Evolutionary conservation across 2,797 vertebrate genomes (phyloP), one percentile per base, ranked within the genome.

Genomic region (Chaunax sp.): DNA sequence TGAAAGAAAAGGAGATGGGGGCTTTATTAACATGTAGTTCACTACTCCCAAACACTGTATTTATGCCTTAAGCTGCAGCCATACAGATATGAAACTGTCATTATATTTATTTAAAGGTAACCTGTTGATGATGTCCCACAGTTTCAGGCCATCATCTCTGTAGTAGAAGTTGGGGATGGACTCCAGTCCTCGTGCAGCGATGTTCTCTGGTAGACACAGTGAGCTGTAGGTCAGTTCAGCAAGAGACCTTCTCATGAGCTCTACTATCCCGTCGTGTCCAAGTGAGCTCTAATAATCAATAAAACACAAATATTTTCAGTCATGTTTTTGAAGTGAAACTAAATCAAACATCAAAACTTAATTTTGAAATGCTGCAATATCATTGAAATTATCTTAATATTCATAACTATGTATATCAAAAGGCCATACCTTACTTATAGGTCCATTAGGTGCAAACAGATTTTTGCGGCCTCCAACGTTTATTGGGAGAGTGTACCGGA

Each of bases 91-190:
- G n/a, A n/a, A n/a, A n/a, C n/a, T n/a, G n/a, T n/a, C n/a, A n/a
- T n/a, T n/a, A 16, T 23, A n/a, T n/a, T n/a, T n/a, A n/a, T n/a
- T 33, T 11, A 10, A 50, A 22, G 8, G 3, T 3, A 12, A 64
- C 61, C 49, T 43, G 61, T 14, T 75, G 58, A 94, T 89, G 0
- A 91, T 86, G 0, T 63, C 61, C 93, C 94, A 95, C 67, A 94
- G 84, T 0, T 72, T 85, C 68, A 94, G 57, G 18, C 89, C 89
- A 9, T 94, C 93, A 0, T 94, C 93, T 0, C 92, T 91, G 78
- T 92, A 94, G 60, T 93, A 85, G 75, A 89, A 94, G 45, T 88
- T 77, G 0, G 93, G 93, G 58, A 95, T 38, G 0, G 87, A 78
- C 64, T 92, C 83, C 6, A 95, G 87, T 1, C 93, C 92, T 2